Conservation (phyloP, 2,113 vertebrate genomes). For the Cyanoliseus patagonus region DNA sequence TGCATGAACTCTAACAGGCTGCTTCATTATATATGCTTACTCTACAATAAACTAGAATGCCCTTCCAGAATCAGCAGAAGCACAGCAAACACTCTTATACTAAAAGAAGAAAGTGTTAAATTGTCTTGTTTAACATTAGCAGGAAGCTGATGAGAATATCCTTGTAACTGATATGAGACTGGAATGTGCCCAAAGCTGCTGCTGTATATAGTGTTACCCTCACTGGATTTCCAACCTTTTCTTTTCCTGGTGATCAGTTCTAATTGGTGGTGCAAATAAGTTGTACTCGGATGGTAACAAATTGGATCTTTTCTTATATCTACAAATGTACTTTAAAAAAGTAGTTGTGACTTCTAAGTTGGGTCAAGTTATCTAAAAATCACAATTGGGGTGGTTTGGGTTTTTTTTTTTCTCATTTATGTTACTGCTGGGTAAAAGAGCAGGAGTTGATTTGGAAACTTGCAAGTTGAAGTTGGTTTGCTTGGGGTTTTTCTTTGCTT, state of each 20-base stretch:
- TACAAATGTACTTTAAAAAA: not conserved
- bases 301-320: not conserved
- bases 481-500: not conserved
- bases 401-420: not conserved
- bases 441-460: not conserved
- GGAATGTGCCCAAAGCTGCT: not conserved
- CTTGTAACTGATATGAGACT: not conserved
- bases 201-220: not conserved
- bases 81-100: not conserved
- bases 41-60: not conserved
- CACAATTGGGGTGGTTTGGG: not conserved
- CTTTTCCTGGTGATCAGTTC: not conserved
- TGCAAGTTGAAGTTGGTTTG: not conserved
- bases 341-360: not conserved
- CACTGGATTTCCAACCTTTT: not conserved
- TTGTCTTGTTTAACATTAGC: not conserved
- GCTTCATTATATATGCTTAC: accelerated
- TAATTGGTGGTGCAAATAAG: not conserved
- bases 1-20: not conserved
- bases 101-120: not conserved
- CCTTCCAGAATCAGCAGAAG: not conserved
- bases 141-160: not conserved
- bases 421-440: not conserved
- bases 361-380: not conserved
- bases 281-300: not conserved